These are phyloP conservation scores for Rostratula benghalensis DNA, from an alignment of 2,113 vertebrate species.

Conservation along the genomic window DNA sequence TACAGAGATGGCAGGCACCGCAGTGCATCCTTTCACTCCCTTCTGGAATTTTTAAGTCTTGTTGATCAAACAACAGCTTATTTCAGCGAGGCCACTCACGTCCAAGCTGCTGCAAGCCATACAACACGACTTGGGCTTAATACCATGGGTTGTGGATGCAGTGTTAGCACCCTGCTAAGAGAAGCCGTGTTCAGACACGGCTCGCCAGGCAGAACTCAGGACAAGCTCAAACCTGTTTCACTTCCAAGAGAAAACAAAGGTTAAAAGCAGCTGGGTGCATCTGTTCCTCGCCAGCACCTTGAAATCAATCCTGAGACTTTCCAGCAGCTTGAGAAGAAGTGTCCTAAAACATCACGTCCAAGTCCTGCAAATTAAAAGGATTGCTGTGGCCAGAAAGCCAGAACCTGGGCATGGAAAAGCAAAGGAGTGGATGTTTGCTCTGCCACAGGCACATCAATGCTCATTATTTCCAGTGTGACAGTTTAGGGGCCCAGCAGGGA, in stretches of 20 bases:
- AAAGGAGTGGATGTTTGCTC: background rate
- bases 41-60: background rate
- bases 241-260: slow-evolving; percentile 40
- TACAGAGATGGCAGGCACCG: background rate
- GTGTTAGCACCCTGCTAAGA: background rate
- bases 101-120: background rate
- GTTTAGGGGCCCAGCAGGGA: background rate
- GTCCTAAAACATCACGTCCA: background rate
- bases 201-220: background rate
- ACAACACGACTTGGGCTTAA: rapidly evolving
- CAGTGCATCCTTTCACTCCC: background rate
- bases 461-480: background rate
- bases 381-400: background rate
- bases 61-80: background rate
- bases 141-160: background rate
- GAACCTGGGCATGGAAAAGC: background rate
- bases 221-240: background rate
- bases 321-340: background rate
- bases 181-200: background rate
- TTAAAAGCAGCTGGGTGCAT: slow-evolving; percentile 44
- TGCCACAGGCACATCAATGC: background rate
- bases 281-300: slow-evolving; percentile 1
- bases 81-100: background rate
- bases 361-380: background rate
- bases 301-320: background rate